phyloP scores from a whole-genome alignment of 2,888 invertebrate species.

The Galeruca laticollis region DNA sequence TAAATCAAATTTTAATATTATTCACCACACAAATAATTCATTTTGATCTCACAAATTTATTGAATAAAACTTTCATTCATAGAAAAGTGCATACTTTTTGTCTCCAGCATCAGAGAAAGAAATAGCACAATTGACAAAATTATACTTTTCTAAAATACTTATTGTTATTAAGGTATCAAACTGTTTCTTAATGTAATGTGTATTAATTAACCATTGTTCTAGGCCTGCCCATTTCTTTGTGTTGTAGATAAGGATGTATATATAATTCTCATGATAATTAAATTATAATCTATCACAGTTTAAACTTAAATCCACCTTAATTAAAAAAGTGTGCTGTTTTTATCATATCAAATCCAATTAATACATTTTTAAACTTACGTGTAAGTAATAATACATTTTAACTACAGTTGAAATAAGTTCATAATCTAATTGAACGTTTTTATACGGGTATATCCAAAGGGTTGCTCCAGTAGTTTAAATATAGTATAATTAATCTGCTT shows the following conservation, averaged over 20 bases:
- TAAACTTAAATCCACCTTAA: background rate
- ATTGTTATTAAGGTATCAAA: no score
- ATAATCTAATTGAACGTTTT: background rate
- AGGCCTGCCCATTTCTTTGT: background rate
- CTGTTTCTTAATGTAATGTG: background rate
- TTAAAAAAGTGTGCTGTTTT: constrained; percentile 1
- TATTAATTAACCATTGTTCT: background rate
- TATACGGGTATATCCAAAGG: background rate
- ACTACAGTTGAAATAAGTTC: background rate
- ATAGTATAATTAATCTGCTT: background rate
- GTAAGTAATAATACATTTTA: background rate
- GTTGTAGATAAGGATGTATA: background rate
- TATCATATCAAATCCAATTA: background rate
- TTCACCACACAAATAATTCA: no score
- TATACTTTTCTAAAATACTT: no score
- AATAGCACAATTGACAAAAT: no score
- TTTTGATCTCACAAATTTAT: no score
- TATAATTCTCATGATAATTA: constrained; percentile 7
- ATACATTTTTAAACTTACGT: background rate
- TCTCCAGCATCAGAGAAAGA: no score
- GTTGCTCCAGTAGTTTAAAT: background rate
- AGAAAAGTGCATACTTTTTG: no score
- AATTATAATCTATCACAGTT: background rate
- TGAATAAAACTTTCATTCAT: no score
- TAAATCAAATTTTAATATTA: no score